Percentiles rank a stretch among this genome's conserved stretches.
Conservation (phyloP, 2,888 invertebrate genomes). For the Ectemnius lituratus region DNA sequence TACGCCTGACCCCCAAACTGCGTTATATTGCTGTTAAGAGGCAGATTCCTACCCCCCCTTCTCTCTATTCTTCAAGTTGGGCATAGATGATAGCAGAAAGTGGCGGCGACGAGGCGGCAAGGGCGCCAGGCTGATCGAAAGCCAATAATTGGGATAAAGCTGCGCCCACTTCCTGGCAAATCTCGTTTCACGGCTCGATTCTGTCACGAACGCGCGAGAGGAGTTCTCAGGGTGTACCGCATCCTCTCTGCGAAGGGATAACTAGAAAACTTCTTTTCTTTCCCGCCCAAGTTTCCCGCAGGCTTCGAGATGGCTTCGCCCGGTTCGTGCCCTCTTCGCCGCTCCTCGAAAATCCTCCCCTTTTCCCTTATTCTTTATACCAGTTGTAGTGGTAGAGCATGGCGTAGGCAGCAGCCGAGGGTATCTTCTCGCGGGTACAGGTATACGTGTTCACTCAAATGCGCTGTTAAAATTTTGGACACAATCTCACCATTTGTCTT, state of each 20-base stretch:
- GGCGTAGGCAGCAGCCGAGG: conserved; percentile 50
- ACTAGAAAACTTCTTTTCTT: conserved; percentile 76
- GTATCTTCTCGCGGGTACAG: conserved; percentile 77
- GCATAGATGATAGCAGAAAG: conserved; percentile 30
- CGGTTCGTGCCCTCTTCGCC: conserved; percentile 25
- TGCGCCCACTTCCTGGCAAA: conserved; percentile 61
- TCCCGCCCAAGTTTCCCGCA: conserved; percentile 43
- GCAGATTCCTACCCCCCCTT: too few species aligned
- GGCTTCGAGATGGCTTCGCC: conserved; percentile 29
- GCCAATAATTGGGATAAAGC: conserved; percentile 76
- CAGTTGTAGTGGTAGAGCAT: conserved; percentile 63
- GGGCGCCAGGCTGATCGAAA: conserved; percentile 61
- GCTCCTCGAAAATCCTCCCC: neutral
- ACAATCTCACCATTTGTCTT: conserved; percentile 89
- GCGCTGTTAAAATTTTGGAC: conserved; percentile 89
- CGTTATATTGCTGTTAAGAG: conserved; percentile 7
- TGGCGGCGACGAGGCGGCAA: conserved; percentile 24
- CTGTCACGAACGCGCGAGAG: conserved; percentile 71
- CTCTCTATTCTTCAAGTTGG: neutral
- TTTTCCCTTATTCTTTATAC: conserved; percentile 54
- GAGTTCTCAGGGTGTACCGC: conserved; percentile 65
- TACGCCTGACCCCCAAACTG: neutral
- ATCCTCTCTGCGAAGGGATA: conserved; percentile 66
- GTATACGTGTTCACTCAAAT: conserved; percentile 80
- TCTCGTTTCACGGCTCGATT: conserved; percentile 78